A percentile compares a stretch with the other conserved stretches of the same genome.
Conservation (phyloP, 2,888 invertebrate species). For the Sussaba pulchella region DNA sequence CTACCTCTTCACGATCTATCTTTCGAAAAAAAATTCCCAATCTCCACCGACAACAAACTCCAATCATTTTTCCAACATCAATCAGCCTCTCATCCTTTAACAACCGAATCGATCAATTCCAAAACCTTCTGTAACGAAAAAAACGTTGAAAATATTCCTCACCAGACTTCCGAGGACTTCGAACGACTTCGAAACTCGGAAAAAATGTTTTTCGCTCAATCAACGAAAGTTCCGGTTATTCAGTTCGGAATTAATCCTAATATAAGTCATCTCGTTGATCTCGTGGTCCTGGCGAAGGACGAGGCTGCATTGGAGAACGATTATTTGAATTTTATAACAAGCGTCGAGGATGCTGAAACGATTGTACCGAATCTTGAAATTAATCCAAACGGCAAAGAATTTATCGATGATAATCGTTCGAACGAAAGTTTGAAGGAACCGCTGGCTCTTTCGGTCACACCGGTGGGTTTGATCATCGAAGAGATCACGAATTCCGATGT, state of each 20-base stretch:
- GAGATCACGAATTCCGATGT: constrained; percentile 74
- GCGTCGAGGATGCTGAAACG: constrained; percentile 74
- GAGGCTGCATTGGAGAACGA: constrained; percentile 71
- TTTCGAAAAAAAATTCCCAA: constrained; percentile 15
- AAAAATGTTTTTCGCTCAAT: constrained; percentile 51
- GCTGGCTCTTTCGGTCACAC: constrained; percentile 68
- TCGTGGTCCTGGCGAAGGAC: constrained; percentile 70
- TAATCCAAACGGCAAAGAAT: constrained; percentile 16
- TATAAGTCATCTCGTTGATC: constrained; percentile 66
- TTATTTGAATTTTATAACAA: constrained; percentile 79
- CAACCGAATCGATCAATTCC: background rate
- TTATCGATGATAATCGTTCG: constrained; percentile 37
- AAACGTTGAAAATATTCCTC: background rate
- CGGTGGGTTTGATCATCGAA: constrained; percentile 78
- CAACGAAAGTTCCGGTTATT: constrained; percentile 52
- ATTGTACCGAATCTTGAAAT: constrained; percentile 12
- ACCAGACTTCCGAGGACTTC: background rate
- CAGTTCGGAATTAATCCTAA: constrained; percentile 57
- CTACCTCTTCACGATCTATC: constrained; percentile 74
- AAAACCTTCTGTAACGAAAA: too few species aligned
- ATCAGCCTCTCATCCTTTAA: background rate
- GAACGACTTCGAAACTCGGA: background rate
- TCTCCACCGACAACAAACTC: background rate
- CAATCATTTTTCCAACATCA: constrained; percentile 24
- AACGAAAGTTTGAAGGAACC: constrained; percentile 70